phyloP scores from a whole-genome alignment of 2,888 invertebrate genomes.

The Seladonia tumulorum region DNA sequence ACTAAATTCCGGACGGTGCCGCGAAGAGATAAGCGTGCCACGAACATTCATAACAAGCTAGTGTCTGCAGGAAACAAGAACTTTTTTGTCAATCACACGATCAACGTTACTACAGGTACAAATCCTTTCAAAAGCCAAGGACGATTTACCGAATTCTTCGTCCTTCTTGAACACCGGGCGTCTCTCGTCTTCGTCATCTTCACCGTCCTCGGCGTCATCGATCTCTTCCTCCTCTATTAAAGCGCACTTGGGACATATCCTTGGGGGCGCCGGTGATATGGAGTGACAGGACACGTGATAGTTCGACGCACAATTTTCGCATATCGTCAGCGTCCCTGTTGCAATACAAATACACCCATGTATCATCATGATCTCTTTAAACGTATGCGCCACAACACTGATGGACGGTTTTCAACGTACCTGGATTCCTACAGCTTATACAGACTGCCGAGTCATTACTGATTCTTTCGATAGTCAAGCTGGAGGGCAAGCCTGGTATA shows the following conservation, averaged over 20 bases:
- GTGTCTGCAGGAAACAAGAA: conserved; percentile 77
- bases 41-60: conserved; percentile 65
- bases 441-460: conserved; percentile 84
- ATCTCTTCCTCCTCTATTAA: conserved; percentile 64
- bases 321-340: conserved; percentile 84
- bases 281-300: conserved; percentile 86
- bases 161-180: conserved; percentile 70
- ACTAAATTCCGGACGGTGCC: conserved; percentile 54
- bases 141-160: conserved; percentile 78
- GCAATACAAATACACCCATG: conserved; percentile 30
- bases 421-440: conserved; percentile 85
- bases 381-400: not conserved
- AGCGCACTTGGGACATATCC: conserved; percentile 85
- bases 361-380: not conserved
- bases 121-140: conserved; percentile 59
- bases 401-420: conserved; percentile 73
- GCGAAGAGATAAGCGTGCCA: conserved; percentile 69
- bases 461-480: conserved; percentile 85
- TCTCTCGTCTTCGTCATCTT: conserved; percentile 44
- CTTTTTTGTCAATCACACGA: conserved; percentile 81
- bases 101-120: conserved; percentile 61
- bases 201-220: conserved; percentile 58
- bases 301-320: conserved; percentile 85
- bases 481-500: conserved; percentile 85
- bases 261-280: conserved; percentile 83